Percentiles rank a stretch among this genome's conserved stretches.
Evolutionary conservation across 64 coral and sea anemone genomes (phyloP).

Genomic region (Montipora cactus): DNA sequence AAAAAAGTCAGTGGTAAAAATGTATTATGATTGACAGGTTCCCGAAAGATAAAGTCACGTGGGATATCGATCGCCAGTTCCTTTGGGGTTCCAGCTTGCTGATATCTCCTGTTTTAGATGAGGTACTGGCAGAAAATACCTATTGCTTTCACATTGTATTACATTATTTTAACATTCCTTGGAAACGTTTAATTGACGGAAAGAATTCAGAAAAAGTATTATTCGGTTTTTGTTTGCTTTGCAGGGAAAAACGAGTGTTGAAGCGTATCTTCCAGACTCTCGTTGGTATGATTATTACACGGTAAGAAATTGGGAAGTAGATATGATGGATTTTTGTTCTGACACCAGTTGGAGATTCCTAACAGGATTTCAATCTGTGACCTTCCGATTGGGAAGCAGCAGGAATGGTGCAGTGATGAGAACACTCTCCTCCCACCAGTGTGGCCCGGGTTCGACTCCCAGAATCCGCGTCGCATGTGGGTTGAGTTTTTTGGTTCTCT

Average conservation of each 20-base stretch:
- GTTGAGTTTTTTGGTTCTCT: no score
- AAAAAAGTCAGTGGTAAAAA: neutral
- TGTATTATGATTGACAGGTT: conserved; percentile 65
- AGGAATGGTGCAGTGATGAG: no score
- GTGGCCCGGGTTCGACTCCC: no score
- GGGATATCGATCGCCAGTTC: conserved; percentile 91
- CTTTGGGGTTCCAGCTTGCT: conserved; percentile 90
- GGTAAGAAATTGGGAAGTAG: conserved; percentile 40
- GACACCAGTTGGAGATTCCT: no score
- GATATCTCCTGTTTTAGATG: conserved; percentile 87
- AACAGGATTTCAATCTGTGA: no score
- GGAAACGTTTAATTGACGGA: neutral
- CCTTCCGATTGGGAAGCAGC: no score
- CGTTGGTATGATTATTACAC: conserved; percentile 95
- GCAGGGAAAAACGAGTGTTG: conserved; percentile 66
- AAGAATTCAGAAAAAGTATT: neutral
- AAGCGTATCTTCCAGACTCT: conserved; percentile 81
- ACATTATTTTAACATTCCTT: neutral
- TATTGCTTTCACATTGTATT: neutral
- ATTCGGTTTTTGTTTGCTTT: neutral
- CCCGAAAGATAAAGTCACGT: conserved; percentile 72
- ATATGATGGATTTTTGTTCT: neutral
- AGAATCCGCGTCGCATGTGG: no score
- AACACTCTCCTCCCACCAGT: no score
- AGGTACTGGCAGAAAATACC: conserved; percentile 32